Conservation (phyloP, 2,888 invertebrate genomes). For the Anthophora plumipes region DNA sequence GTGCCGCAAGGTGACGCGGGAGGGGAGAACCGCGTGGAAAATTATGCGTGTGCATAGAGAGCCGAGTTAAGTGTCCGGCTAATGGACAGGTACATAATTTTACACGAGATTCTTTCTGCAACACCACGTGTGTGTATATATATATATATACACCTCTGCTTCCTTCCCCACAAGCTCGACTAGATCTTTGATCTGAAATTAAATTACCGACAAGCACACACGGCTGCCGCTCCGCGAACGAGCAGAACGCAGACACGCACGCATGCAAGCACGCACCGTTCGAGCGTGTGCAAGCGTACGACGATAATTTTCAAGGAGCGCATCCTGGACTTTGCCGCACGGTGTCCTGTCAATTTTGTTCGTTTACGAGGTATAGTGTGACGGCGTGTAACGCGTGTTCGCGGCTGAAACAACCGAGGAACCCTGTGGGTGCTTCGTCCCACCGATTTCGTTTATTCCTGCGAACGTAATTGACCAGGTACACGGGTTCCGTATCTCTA, state of each 20-base stretch:
- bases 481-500: not conserved
- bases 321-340: too few species aligned
- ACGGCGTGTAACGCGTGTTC: slow-evolving; percentile 4
- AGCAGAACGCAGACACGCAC: not conserved
- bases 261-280: not conserved
- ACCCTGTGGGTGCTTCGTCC: not conserved
- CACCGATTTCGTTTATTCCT: not conserved
- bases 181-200: slow-evolving; percentile 58
- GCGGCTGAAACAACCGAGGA: not conserved
- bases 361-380: slow-evolving; percentile 15
- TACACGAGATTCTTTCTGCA: slow-evolving; percentile 37
- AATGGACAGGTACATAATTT: slow-evolving; percentile 72
- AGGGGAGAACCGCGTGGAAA: slow-evolving; percentile 52
- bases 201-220: slow-evolving; percentile 47
- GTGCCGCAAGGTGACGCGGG: not conserved
- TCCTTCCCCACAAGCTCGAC: not conserved
- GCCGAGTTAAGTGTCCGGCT: slow-evolving; percentile 65
- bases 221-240: not conserved
- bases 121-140: too few species aligned
- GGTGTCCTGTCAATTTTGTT: slow-evolving; percentile 12
- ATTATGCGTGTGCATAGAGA: slow-evolving; percentile 61
- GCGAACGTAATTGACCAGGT: slow-evolving; percentile 2
- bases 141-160: slow-evolving; percentile 2
- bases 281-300: too few species aligned
- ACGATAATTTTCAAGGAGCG: slow-evolving; percentile 35